Conservation (phyloP, 2,797 vertebrate species). For the Dallia pectoralis region DNA sequence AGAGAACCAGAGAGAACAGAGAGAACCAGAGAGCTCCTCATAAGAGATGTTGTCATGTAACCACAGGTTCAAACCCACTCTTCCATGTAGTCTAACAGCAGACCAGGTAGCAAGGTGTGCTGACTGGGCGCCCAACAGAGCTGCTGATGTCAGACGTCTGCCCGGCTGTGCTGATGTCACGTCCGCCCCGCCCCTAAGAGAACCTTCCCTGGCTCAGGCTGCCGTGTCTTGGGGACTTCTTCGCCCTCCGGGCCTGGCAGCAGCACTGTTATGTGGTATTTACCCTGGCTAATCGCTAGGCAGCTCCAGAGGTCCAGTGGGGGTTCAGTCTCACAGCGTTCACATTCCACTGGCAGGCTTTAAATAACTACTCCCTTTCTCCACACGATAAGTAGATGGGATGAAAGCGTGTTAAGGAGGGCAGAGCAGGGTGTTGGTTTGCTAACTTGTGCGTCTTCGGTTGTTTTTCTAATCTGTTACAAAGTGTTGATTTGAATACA, state of each 20-base stretch:
- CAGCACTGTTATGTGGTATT: conserved; percentile 60
- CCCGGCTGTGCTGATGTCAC: conserved; percentile 25
- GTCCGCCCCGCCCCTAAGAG: conserved; percentile 17
- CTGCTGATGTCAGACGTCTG: conserved; percentile 64
- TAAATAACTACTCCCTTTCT: conserved; percentile 70
- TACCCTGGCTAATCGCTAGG: conserved; percentile 62
- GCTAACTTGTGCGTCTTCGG: conserved; percentile 41
- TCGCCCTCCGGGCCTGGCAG: conserved; percentile 43
- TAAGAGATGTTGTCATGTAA: conserved; percentile 69
- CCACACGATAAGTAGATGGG: conserved; percentile 60
- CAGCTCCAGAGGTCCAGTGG: conserved; percentile 53
- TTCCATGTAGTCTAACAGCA: conserved; percentile 13
- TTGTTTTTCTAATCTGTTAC: conserved; percentile 8
- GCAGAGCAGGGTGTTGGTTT: conserved; percentile 70
- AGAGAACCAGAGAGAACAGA: conserved; percentile 52
- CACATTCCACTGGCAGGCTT: conserved; percentile 68
- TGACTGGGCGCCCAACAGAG: conserved; percentile 53
- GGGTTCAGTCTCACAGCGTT: conserved; percentile 43
- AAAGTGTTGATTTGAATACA: conserved; percentile 14
- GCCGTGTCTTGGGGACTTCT: not conserved
- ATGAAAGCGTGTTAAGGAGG: conserved; percentile 67
- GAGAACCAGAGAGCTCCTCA: conserved; percentile 35
- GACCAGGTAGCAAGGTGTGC: conserved; percentile 50
- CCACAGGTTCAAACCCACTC: conserved; percentile 46
- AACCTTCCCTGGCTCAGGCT: conserved; percentile 32